Evolutionary conservation across 2,797 vertebrate genomes (phyloP), one percentile per base, ranked within the genome.

Genomic region (Oryzias dopingdopingensis): DNA sequence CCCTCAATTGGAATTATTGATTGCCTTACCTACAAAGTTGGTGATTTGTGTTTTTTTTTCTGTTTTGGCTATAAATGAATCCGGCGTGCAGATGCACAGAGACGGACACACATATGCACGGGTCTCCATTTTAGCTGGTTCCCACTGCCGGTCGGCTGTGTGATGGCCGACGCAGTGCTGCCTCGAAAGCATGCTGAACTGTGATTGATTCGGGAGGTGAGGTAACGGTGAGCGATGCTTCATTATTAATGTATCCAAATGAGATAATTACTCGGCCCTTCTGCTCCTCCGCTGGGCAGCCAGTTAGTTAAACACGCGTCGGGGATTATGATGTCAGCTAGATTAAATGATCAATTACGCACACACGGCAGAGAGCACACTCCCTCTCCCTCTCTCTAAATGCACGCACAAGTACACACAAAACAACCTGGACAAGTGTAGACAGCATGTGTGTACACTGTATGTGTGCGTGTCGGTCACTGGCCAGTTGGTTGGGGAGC

Each of bases 241-340:
- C 56, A 67, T 82, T 82, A 77, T 86, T 80, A 86, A 85, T 84
- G 85, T 84, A 86, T 84, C 83, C 73, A 81, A 81, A 89, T 85
- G 76, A 90, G 82, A 85, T 89, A 85, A 91, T 92, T 83, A 89
- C 86, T 91, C 73, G 65, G 74, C 75, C 85, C 83, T 71, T 78
- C 67, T 78, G 77, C 76, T 85, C 75, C 65, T 70, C 65, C n/a
- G 47, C 66, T 40, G 80, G 52, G 74, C 80, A 32, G 77, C 77
- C 77, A 85, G 89, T 88, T 86, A 82, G 85, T 91, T 89, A 90
- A 90, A 92, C 87, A 90, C 80, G 74, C 76, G 77, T 84, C 82
- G 1, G 82, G 89, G 88, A 90, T 91, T 89, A 89, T 84, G 76
- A 82, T 90, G 88, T 88, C 88, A 87, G 72, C 74, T 72, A 80